Percentiles rank a stretch among this genome's conserved stretches.
Conservation (phyloP, 2,113 vertebrate species). For the Prionailurus viverrinus region DNA sequence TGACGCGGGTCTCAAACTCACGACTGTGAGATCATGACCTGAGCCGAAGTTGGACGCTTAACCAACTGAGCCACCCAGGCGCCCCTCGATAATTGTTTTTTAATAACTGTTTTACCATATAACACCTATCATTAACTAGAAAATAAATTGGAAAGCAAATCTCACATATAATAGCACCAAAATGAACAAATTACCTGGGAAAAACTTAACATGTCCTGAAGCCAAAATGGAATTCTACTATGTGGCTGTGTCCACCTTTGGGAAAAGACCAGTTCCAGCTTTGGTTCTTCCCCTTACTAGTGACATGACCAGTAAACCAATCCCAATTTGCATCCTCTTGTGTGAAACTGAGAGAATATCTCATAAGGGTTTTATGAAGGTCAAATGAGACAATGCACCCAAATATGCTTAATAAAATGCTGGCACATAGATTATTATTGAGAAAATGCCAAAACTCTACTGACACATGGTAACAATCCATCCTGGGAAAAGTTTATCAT, state of each 20-base stretch:
- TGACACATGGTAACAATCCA: background rate
- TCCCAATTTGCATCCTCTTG: background rate
- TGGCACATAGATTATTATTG: background rate
- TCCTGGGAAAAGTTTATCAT: background rate
- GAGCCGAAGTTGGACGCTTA: no score
- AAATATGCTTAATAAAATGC: background rate
- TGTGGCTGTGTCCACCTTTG: background rate
- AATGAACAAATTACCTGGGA: background rate
- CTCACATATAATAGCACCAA: background rate
- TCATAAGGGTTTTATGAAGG: background rate
- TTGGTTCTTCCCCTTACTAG: background rate
- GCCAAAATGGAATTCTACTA: background rate
- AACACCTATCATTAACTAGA: slow-evolving; percentile 27
- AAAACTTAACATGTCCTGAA: background rate
- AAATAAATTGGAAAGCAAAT: slow-evolving; percentile 17
- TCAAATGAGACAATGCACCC: background rate
- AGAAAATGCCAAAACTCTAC: background rate
- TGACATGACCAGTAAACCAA: background rate
- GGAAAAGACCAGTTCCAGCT: background rate
- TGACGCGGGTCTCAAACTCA: no score
- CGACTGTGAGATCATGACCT: no score
- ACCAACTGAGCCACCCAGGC: no score
- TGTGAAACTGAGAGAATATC: background rate
- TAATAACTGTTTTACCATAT: background rate
- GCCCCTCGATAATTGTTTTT: slow-evolving; percentile 11